Conservation (phyloP, 2,113 vertebrate species). For the Pituophis catenifer region DNA sequence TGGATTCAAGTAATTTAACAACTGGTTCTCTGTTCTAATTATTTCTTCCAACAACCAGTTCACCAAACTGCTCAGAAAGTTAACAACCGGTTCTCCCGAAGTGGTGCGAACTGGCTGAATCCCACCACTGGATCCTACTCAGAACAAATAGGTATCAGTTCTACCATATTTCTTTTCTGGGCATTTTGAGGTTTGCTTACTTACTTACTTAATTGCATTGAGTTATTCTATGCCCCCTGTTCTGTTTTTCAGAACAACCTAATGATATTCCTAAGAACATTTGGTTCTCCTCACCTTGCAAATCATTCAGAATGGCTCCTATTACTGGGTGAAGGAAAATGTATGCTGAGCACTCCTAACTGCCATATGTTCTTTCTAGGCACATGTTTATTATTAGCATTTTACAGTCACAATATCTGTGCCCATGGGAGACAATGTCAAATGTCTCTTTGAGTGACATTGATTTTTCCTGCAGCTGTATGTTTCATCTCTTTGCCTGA, state of each 20-base stretch:
- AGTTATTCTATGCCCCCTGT: not conserved
- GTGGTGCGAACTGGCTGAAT: too few relatives aligned
- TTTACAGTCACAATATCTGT: not conserved
- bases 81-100: too few relatives aligned
- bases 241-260: not conserved
- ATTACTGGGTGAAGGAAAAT: not conserved
- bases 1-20: too few relatives aligned
- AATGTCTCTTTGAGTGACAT: constrained; percentile 1
- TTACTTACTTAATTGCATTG: not conserved
- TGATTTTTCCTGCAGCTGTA: not conserved
- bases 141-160: not conserved
- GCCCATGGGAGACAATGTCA: constrained; percentile 1
- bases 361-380: not conserved
- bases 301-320: not conserved
- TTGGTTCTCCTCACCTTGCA: not conserved
- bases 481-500: not conserved
- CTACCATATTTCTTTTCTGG: not conserved
- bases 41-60: too few relatives aligned
- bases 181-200: not conserved
- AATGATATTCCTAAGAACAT: not conserved
- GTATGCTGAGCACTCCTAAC: not conserved
- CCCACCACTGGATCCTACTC: not conserved
- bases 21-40: too few relatives aligned
- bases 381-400: constrained; percentile 1
- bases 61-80: too few relatives aligned